Percentiles rank a stretch among this genome's conserved stretches.
Conservation (phyloP, 2,797 vertebrate species). For the Microchirus variegatus region DNA sequence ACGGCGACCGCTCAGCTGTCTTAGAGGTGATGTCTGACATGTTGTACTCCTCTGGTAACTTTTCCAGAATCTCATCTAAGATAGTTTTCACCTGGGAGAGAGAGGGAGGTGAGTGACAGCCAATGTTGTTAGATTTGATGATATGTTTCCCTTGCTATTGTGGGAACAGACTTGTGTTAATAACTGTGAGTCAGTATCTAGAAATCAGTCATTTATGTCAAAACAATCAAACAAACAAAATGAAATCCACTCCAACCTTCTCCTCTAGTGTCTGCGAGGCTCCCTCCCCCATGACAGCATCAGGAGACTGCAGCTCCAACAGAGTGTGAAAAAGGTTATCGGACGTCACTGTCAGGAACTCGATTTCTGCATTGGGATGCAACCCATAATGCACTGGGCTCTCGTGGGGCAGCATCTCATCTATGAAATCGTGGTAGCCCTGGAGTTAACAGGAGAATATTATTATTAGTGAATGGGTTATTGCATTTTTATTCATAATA, state of each 20-base stretch:
- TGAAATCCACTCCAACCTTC: slow-evolving; percentile 69
- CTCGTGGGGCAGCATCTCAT: slow-evolving; percentile 82
- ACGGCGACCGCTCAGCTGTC: slow-evolving; percentile 80
- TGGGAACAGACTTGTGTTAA: neutral
- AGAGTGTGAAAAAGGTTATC: slow-evolving; percentile 84
- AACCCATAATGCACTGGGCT: slow-evolving; percentile 82
- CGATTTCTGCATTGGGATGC: slow-evolving; percentile 84
- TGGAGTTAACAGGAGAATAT: slow-evolving; percentile 19
- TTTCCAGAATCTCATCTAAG: slow-evolving; percentile 81
- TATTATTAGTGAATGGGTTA: neutral
- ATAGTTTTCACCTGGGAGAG: slow-evolving; percentile 80
- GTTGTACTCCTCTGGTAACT: slow-evolving; percentile 84
- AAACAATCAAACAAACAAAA: neutral
- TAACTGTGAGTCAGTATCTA: too few relatives aligned
- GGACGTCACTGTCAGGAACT: slow-evolving; percentile 84
- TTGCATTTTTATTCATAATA: neutral
- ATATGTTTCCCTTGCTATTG: neutral
- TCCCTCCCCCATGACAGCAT: slow-evolving; percentile 80
- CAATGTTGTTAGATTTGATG: neutral
- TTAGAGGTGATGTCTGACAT: slow-evolving; percentile 85
- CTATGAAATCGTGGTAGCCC: slow-evolving; percentile 82
- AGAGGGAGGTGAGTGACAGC: neutral
- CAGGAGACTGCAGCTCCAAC: slow-evolving; percentile 85
- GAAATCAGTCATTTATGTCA: too few relatives aligned
- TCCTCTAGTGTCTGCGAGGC: slow-evolving; percentile 82